Conservation (phyloP, 2,797 vertebrate species). For the Sylvia borin region DNA sequence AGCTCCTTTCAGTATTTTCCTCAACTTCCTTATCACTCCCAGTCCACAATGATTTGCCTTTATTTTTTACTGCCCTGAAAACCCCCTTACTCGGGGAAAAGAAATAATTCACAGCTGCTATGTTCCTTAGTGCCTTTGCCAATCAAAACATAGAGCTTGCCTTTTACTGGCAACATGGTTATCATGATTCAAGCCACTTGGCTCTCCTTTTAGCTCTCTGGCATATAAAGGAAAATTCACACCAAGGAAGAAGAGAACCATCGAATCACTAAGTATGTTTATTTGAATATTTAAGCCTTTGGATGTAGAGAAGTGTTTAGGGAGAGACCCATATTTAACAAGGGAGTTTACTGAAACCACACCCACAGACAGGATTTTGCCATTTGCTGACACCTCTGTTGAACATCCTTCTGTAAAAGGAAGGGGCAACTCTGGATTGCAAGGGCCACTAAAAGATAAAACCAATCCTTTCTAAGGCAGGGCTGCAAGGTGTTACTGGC, state of each 20-base stretch:
- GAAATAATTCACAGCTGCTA: constrained; percentile 18
- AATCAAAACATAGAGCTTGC: constrained; percentile 29
- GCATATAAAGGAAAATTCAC: constrained; percentile 30
- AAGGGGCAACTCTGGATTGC: neutral
- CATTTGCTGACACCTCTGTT: neutral
- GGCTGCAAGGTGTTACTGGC: neutral
- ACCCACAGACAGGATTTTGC: neutral
- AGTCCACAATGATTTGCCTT: neutral
- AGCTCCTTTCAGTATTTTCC: neutral
- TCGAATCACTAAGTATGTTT: constrained; percentile 25
- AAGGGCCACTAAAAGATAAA: neutral
- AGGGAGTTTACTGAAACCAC: neutral
- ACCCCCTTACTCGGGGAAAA: neutral
- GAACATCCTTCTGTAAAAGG: neutral
- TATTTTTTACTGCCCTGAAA: constrained; percentile 19
- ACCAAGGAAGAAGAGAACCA: constrained; percentile 5
- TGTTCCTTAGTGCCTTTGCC: neutral
- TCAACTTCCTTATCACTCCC: neutral
- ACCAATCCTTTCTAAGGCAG: neutral
- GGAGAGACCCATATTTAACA: constrained; percentile 21
- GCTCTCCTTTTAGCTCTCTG: constrained; percentile 24
- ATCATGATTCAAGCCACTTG: constrained; percentile 29
- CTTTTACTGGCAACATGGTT: constrained; percentile 15
- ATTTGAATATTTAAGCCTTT: constrained; percentile 22
- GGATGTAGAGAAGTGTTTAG: neutral